phyloP scores from a whole-genome alignment of 2,888 invertebrate genomes.

The Atrina japonica region DNA sequence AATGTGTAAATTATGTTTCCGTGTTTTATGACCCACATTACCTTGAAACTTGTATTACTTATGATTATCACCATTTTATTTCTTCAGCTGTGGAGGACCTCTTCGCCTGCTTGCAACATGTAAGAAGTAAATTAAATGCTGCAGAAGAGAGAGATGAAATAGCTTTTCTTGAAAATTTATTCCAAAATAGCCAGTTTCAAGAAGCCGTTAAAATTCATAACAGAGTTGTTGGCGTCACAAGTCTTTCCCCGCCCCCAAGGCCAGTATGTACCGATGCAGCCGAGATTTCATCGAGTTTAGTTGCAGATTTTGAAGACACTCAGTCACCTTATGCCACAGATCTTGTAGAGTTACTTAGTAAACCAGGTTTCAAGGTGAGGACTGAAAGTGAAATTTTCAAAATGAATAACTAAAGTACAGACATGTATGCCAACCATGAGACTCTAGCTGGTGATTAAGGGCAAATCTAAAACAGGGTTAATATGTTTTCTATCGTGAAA shows the following conservation, averaged over 20 bases:
- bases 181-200: constrained; percentile 73
- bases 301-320: constrained; percentile 50
- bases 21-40: no score
- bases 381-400: neutral
- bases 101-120: constrained; percentile 60
- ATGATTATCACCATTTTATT: no score
- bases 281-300: constrained; percentile 57
- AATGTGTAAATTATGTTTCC: no score
- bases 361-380: constrained; percentile 68
- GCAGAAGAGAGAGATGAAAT: constrained; percentile 70
- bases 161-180: constrained; percentile 66
- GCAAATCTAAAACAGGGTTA: no score
- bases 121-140: constrained; percentile 58
- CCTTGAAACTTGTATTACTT: no score
- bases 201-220: constrained; percentile 72
- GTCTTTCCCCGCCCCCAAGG: constrained; percentile 61
- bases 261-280: constrained; percentile 59
- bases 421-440: no score
- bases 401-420: no score
- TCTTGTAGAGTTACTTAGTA: constrained; percentile 60
- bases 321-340: constrained; percentile 59
- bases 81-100: constrained; percentile 61
- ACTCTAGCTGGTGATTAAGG: no score
- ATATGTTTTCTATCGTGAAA: no score
- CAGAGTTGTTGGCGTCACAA: constrained; percentile 69